A percentile compares a stretch with the other conserved stretches of the same genome.
Evolutionary conservation across 2,888 invertebrate genomes (phyloP).

Genomic region (Torymus tubicola): DNA sequence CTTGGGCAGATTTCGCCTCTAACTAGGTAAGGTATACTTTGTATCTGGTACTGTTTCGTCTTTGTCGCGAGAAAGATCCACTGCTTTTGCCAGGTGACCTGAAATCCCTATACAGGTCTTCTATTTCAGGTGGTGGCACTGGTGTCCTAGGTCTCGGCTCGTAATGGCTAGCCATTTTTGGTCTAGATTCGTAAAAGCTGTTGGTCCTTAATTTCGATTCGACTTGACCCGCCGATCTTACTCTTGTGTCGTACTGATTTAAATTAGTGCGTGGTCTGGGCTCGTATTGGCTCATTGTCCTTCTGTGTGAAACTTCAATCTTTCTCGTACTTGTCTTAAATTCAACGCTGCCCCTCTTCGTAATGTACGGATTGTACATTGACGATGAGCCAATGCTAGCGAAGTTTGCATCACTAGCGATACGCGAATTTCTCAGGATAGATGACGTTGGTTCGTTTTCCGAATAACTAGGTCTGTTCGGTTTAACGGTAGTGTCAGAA

Average conservation of each 20-base stretch:
- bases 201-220: conserved; percentile 58
- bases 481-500: conserved; percentile 56
- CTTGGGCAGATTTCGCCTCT: background rate
- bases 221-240: conserved; percentile 37
- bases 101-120: conserved; percentile 55
- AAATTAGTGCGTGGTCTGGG: conserved; percentile 51
- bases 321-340: conserved; percentile 55
- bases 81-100: conserved; percentile 37
- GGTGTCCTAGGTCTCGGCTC: conserved; percentile 59
- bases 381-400: conserved; percentile 56
- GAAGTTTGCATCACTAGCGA: conserved; percentile 57
- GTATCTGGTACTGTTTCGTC: conserved; percentile 69
- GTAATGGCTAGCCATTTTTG: conserved; percentile 62
- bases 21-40: conserved; percentile 65
- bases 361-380: conserved; percentile 11
- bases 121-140: conserved; percentile 61
- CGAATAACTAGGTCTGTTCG: conserved; percentile 48
- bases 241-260: background rate
- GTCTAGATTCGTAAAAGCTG: conserved; percentile 65
- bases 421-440: conserved; percentile 51
- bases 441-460: conserved; percentile 43
- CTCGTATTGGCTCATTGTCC: conserved; percentile 67
- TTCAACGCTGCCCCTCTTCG: conserved; percentile 65
- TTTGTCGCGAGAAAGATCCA: conserved; percentile 58
- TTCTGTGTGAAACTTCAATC: conserved; percentile 62